Conservation (phyloP, 2,113 vertebrate genomes). For the Amia ocellicauda region DNA sequence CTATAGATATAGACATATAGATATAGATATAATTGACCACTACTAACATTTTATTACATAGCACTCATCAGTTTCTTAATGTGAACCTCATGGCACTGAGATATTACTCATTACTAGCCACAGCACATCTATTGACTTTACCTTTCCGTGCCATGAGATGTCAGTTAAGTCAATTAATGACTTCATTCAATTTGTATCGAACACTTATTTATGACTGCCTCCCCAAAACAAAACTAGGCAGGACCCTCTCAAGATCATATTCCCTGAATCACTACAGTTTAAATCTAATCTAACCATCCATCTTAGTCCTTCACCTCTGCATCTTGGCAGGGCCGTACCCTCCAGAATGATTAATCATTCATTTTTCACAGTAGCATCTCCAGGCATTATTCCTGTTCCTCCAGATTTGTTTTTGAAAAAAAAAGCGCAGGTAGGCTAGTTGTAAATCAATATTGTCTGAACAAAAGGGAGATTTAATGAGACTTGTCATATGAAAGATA, state of each 20-base stretch:
- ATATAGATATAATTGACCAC: too few relatives aligned
- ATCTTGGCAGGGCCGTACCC: conserved; percentile 36
- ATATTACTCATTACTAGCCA: too few relatives aligned
- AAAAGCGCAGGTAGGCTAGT: conserved; percentile 6
- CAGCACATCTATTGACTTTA: too few relatives aligned
- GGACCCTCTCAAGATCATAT: conserved; percentile 24
- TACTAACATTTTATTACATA: too few relatives aligned
- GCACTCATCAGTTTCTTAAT: too few relatives aligned
- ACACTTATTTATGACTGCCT: too few relatives aligned
- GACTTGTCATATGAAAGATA: conserved; percentile 24
- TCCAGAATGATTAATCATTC: conserved; percentile 47
- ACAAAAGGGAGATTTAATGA: conserved; percentile 24
- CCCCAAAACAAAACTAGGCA: conserved; percentile 16
- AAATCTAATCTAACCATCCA: conserved; percentile 39
- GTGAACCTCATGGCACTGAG: too few relatives aligned
- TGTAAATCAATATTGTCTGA: conserved; percentile 24
- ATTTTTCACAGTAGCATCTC: conserved; percentile 27
- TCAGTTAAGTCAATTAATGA: too few relatives aligned
- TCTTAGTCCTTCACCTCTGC: conserved; percentile 30
- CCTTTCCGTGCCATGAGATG: too few relatives aligned
- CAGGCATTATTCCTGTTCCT: conserved; percentile 2
- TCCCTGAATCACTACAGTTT: conserved; percentile 22
- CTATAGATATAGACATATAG: too few relatives aligned
- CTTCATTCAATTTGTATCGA: too few relatives aligned
- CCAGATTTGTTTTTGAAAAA: conserved; percentile 13